Conservation (phyloP, 2,113 vertebrate genomes). For the Microcebus tavaratra region DNA sequence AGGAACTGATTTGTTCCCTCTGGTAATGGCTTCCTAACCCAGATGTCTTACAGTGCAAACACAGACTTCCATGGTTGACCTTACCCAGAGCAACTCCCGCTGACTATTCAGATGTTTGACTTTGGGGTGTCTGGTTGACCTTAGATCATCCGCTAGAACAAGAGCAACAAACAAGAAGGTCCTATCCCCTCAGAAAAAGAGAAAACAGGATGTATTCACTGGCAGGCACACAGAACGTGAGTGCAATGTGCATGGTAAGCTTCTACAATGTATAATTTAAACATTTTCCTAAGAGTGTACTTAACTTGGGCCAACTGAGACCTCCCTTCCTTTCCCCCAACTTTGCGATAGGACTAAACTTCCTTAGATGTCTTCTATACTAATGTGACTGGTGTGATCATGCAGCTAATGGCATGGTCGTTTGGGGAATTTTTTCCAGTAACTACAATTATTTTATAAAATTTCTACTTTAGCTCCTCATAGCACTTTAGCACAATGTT, state of each 20-base stretch:
- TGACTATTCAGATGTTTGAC: not conserved
- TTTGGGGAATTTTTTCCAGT: not conserved
- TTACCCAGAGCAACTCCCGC: not conserved
- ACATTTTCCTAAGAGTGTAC: not conserved
- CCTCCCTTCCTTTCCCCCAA: not conserved
- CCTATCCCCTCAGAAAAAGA: not conserved
- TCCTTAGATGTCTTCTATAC: not conserved
- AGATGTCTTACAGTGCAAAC: not conserved
- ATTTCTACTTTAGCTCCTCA: not conserved
- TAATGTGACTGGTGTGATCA: not conserved
- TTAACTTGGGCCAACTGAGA: not conserved
- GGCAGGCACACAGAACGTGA: not conserved
- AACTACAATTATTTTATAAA: slow-evolving; percentile 6
- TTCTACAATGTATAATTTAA: not conserved
- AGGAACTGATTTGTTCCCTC: not conserved
- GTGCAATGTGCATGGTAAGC: not conserved
- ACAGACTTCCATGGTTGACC: not conserved
- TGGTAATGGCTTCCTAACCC: not conserved
- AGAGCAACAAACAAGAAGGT: not conserved
- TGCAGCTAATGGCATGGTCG: not conserved
- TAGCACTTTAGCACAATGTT: not conserved
- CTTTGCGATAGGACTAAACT: not conserved
- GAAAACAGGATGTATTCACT: not conserved
- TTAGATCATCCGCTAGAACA: slow-evolving; percentile 4
- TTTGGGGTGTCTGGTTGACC: not conserved